Conservation (phyloP, 2,113 vertebrate genomes). For the Myotis yumanensis region DNA sequence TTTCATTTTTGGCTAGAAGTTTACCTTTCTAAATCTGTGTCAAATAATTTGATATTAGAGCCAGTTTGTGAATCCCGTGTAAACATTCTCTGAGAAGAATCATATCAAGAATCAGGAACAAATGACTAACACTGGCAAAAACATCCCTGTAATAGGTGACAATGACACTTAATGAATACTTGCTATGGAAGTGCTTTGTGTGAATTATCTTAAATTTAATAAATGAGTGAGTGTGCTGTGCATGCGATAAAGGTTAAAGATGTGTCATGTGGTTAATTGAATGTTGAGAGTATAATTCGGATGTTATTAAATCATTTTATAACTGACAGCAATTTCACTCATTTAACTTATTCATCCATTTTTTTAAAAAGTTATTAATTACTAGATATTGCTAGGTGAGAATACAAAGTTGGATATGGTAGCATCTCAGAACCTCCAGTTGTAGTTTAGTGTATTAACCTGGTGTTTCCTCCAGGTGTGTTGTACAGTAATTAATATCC, state of each 20-base stretch:
- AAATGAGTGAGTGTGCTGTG: neutral
- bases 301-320: neutral
- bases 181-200: neutral
- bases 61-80: neutral
- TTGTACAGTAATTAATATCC: neutral
- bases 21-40: constrained; percentile 7
- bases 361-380: neutral
- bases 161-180: neutral
- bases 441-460: neutral
- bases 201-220: neutral
- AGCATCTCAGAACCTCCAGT: neutral
- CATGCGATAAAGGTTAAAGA: neutral
- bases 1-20: neutral
- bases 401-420: neutral
- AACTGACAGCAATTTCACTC: neutral
- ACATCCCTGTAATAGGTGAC: neutral
- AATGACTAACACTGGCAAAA: neutral
- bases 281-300: neutral
- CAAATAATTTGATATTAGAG: neutral
- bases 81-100: constrained; percentile 3
- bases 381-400: neutral
- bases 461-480: neutral
- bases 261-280: neutral
- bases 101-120: neutral
- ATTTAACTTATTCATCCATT: constrained; percentile 14